phyloP scores from a whole-genome alignment of 2,797 vertebrate genomes.

The Cirrhinus mrigala region DNA sequence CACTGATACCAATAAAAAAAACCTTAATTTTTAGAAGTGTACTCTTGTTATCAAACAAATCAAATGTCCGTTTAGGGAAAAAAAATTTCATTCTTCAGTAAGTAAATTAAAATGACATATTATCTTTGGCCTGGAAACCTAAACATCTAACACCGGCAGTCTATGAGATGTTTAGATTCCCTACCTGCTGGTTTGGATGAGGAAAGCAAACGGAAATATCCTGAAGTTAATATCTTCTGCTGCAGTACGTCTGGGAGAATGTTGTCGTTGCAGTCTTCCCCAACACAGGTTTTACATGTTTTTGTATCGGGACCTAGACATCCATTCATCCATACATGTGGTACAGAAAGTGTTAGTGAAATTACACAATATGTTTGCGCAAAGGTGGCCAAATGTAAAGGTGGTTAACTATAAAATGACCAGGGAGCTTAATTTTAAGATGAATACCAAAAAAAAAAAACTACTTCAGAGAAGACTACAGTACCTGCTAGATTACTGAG shows the following conservation, averaged over 20 bases:
- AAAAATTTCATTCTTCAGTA: no score
- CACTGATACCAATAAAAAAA: no score
- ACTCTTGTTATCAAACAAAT: no score
- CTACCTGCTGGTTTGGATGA: conserved; percentile 75
- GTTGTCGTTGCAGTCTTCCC: conserved; percentile 66
- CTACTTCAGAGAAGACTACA: neutral
- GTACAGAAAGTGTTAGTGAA: neutral
- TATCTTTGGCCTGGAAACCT: no score
- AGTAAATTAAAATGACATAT: no score
- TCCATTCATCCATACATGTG: neutral
- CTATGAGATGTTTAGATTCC: neutral
- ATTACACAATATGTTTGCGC: neutral
- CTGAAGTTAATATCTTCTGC: conserved; percentile 73
- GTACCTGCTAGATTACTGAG: conserved; percentile 77
- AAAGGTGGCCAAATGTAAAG: no score
- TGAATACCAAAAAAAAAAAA: no score
- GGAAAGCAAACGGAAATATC: conserved; percentile 67
- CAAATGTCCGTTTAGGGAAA: no score
- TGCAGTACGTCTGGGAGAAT: conserved; percentile 68
- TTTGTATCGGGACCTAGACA: conserved; percentile 59
- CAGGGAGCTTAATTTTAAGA: no score
- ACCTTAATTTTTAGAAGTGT: no score
- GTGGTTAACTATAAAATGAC: neutral
- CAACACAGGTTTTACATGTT: conserved; percentile 73
- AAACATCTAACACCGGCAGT: no score